phyloP scores from a whole-genome alignment of 1,140 invertebrate species.

The Diorhabda elongata region DNA sequence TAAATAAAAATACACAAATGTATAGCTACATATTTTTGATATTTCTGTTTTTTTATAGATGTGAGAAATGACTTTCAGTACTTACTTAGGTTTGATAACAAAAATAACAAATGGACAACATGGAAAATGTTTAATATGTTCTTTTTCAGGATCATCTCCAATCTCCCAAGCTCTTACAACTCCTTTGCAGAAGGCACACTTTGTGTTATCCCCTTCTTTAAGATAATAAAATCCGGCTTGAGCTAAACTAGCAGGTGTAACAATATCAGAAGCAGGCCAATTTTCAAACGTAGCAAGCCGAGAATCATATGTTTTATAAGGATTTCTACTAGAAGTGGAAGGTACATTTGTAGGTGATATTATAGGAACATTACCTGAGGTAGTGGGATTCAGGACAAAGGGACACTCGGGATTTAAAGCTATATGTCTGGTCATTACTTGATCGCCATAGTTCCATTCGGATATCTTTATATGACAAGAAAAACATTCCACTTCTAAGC shows the following conservation, averaged over 20 bases:
- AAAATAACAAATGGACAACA: constrained; percentile 55
- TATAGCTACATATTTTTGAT: too few relatives aligned
- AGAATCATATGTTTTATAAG: constrained; percentile 39
- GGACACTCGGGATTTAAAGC: constrained; percentile 62
- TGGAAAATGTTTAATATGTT: constrained; percentile 70
- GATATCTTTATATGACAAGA: constrained; percentile 66
- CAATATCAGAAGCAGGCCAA: constrained; percentile 61
- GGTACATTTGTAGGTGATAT: constrained; percentile 32
- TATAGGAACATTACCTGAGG: constrained; percentile 63
- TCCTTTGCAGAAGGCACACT: constrained; percentile 79
- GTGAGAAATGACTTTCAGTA: background rate
- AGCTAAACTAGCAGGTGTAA: constrained; percentile 66
- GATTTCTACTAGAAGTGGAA: constrained; percentile 15
- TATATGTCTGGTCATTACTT: constrained; percentile 62
- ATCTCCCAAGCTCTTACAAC: constrained; percentile 67
- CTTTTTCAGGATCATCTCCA: constrained; percentile 68
- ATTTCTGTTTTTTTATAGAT: too few relatives aligned
- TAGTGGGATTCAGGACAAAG: constrained; percentile 62
- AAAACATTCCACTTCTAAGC: constrained; percentile 70
- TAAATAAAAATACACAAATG: too few relatives aligned
- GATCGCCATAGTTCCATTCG: constrained; percentile 73
- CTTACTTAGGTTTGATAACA: constrained; percentile 25
- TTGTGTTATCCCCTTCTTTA: constrained; percentile 58
- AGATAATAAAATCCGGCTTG: constrained; percentile 80
- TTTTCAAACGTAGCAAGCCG: constrained; percentile 60